Evolutionary conservation across 2,113 vertebrate genomes (phyloP).

Genomic region (Psophia crepitans): DNA sequence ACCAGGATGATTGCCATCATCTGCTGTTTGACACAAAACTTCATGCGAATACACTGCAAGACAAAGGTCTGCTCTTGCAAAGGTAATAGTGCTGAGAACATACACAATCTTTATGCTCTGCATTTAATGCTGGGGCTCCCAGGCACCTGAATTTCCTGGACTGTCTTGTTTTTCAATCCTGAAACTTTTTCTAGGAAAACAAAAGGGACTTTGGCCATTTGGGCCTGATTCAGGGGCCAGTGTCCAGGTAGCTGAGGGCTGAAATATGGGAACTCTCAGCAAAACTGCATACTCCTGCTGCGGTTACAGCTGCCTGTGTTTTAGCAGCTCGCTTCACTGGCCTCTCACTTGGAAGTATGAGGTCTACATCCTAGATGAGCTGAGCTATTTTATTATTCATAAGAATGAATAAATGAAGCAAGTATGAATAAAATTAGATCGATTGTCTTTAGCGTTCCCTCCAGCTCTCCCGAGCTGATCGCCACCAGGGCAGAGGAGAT

Average conservation of each 20-base stretch:
- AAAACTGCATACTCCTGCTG: neutral
- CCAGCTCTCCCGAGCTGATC: neutral
- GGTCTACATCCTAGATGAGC: neutral
- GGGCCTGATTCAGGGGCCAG: neutral
- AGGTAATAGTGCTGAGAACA: neutral
- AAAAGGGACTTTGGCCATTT: neutral
- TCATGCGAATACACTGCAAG: neutral
- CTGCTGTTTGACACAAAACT: slow-evolving; percentile 33
- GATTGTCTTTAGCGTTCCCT: neutral
- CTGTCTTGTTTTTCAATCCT: neutral
- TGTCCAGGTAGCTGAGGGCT: neutral
- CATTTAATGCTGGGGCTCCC: neutral
- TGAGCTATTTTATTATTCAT: neutral
- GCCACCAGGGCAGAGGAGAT: neutral
- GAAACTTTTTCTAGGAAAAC: neutral
- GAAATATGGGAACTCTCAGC: neutral
- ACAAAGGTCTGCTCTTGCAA: neutral
- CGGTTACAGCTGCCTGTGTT: neutral
- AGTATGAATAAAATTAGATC: neutral
- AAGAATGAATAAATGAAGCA: neutral
- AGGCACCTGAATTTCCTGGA: neutral
- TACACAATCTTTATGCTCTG: neutral
- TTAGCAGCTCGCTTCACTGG: neutral
- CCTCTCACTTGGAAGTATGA: neutral
- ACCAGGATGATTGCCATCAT: slow-evolving; percentile 32